Conservation (phyloP, 2,113 vertebrate species). For the Microtus montanus region DNA sequence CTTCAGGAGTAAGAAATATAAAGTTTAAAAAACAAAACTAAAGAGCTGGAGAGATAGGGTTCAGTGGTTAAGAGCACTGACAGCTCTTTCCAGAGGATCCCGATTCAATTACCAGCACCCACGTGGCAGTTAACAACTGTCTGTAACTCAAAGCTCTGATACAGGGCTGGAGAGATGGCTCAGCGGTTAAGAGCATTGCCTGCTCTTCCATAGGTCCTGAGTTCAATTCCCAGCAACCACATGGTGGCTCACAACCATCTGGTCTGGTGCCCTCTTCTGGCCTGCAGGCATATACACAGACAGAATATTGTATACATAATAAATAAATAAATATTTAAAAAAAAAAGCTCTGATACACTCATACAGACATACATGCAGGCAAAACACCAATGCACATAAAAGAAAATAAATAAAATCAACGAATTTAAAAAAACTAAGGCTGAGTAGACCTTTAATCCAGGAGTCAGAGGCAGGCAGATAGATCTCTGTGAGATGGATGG, state of each 20-base stretch:
- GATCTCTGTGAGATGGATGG: not conserved
- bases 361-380: not conserved
- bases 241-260: too few relatives aligned
- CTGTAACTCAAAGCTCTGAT: not conserved
- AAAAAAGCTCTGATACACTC: not conserved
- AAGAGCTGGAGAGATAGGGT: not conserved
- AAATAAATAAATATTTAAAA: too few relatives aligned
- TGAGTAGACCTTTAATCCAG: not conserved
- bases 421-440: not conserved
- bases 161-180: not conserved
- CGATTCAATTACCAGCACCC: not conserved
- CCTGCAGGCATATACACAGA: too few relatives aligned
- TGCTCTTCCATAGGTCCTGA: too few relatives aligned
- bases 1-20: not conserved
- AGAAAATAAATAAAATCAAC: conserved; percentile 1
- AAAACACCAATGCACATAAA: not conserved
- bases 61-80: not conserved
- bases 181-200: too few relatives aligned
- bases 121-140: not conserved
- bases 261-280: too few relatives aligned
- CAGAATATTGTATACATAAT: too few relatives aligned
- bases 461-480: not conserved
- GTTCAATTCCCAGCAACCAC: too few relatives aligned
- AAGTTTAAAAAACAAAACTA: not conserved
- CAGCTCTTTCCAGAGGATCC: not conserved